A percentile compares a stretch with the other conserved stretches of the same genome.
phyloP scores from a whole-genome alignment of 2,113 vertebrate genomes.

The Carollia perspicillata region DNA sequence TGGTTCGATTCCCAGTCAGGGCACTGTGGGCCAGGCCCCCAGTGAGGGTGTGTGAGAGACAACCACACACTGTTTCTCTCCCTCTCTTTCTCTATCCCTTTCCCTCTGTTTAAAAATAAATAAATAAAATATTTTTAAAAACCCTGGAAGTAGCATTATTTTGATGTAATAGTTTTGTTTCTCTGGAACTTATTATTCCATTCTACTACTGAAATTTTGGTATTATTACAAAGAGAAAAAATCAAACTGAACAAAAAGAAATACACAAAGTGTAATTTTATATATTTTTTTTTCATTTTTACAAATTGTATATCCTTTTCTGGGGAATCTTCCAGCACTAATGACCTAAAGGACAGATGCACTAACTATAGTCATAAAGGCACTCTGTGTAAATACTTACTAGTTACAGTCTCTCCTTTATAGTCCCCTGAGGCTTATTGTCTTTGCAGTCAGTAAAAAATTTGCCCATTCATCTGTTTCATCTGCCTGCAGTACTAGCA shows the following conservation, averaged over 20 bases:
- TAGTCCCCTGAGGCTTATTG: conserved; percentile 64
- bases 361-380: conserved; percentile 6
- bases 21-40: too few relatives aligned
- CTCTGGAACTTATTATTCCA: background rate
- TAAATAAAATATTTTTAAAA: background rate
- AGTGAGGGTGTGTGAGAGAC: too few relatives aligned
- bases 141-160: background rate
- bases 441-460: conserved; percentile 62
- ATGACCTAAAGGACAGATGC: background rate
- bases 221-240: background rate
- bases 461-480: conserved; percentile 77
- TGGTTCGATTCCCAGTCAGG: too few relatives aligned
- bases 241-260: background rate
- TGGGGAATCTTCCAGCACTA: background rate
- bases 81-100: too few relatives aligned
- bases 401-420: conserved; percentile 55
- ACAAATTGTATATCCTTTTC: background rate
- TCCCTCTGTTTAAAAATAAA: too few relatives aligned
- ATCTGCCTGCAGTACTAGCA: conserved; percentile 41
- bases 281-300: background rate
- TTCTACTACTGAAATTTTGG: background rate
- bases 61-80: too few relatives aligned
- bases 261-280: background rate
- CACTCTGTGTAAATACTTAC: conserved; percentile 64
- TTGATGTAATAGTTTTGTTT: background rate